phyloP scores from a whole-genome alignment of 2,888 invertebrate genomes.

The Parnassius apollo region DNA sequence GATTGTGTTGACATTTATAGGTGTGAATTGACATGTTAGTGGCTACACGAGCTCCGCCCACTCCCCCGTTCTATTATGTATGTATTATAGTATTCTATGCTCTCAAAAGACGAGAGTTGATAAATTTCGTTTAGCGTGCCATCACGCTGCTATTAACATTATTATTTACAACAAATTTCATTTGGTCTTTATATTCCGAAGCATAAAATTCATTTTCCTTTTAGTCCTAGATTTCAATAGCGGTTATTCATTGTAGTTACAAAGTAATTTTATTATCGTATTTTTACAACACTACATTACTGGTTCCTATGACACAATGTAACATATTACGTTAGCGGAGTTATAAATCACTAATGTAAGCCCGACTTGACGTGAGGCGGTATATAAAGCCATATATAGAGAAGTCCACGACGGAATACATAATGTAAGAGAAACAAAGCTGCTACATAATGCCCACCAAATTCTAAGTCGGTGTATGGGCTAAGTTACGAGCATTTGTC shows the following conservation, averaged over 20 bases:
- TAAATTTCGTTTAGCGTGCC: too few species aligned
- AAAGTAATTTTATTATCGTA: conserved; percentile 13
- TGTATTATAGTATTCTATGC: too few species aligned
- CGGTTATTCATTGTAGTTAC: neutral
- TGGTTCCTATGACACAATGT: conserved; percentile 10
- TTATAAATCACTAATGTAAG: conserved; percentile 33
- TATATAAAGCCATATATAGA: conserved; percentile 40
- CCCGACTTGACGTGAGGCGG: conserved; percentile 29
- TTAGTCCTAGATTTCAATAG: neutral
- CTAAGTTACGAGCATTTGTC: conserved; percentile 35
- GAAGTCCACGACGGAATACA: conserved; percentile 66
- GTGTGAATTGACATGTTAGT: too few species aligned
- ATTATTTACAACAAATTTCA: too few species aligned
- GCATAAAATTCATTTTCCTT: neutral
- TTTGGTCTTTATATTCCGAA: neutral
- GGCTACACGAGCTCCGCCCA: too few species aligned
- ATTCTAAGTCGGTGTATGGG: conserved; percentile 60
- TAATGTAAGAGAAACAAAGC: conserved; percentile 71
- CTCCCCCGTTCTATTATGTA: too few species aligned
- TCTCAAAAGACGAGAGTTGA: too few species aligned
- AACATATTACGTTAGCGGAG: conserved; percentile 19
- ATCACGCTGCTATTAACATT: too few species aligned
- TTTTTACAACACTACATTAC: conserved; percentile 13
- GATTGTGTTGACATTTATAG: too few species aligned
- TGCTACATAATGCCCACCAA: conserved; percentile 72